Evolutionary conservation across 2,888 invertebrate species (phyloP), one percentile per base, ranked within the genome.

Genomic region (Epirrhoe alternata): DNA sequence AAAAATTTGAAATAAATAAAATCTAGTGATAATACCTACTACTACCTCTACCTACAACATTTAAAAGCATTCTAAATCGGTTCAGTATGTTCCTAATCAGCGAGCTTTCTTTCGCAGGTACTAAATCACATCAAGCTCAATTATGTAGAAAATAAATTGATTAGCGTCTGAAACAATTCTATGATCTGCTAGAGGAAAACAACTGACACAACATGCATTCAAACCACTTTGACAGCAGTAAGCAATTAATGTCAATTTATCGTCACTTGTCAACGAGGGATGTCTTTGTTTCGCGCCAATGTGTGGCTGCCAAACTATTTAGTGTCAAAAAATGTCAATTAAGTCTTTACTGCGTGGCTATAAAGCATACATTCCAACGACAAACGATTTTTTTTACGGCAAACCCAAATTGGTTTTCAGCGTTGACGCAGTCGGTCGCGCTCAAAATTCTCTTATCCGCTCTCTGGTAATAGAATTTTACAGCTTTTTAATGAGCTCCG

Each of bases 231-330:
- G 78, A 83, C 85, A 85, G 75, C 74, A 72, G 83, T 83, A 85
- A 83, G 86, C 89, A 89, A 90, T 92, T 90, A 90, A 88, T 87
- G 88, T 89, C 89, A 89, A 89, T 90, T 86, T 86, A 90, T 90
- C 88, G 85, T 85, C 88, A 85, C 83, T 80, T 88, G 89, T 90
- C 90, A 87, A 84, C 89, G 78, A 73, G 69, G 71, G 73, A 80
- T 77, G 82, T 82, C 84, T 84, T 85, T 85, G 84, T 88, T 86
- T 86, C 87, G 80, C 84, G 81, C 84, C 83, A 85, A 81, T 86
- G 79, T 83, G 60, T 70, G 74, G 71, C 71, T 70, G 74, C 75
- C 72, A 72, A 76, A 75, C 70, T 63, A 68, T 71, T 71, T 66
- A 73, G 66, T 57, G 64, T 69, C 67, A 68, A 73, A 75, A 70